A percentile compares a stretch with the other conserved stretches of the same genome.
Conservation (phyloP, 1,140 invertebrate species). For the Carposina sasakii region DNA sequence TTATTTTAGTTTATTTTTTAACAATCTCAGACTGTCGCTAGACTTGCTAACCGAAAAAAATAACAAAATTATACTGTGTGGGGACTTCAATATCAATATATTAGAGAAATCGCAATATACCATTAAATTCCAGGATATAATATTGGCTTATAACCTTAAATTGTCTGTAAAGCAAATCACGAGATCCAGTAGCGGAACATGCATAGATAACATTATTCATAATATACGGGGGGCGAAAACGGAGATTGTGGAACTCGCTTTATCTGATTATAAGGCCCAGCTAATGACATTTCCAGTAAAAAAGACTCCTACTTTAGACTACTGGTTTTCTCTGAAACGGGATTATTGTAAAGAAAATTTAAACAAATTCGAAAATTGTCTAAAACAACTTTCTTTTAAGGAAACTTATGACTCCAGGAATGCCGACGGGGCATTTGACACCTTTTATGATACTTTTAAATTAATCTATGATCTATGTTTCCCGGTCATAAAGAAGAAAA, state of each 20-base stretch:
- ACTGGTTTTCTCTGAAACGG: background rate
- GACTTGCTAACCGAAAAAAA: background rate
- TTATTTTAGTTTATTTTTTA: background rate
- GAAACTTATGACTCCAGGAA: background rate
- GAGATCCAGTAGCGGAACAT: background rate
- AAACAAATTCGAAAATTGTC: background rate
- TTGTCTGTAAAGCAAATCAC: background rate
- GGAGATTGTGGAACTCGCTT: background rate
- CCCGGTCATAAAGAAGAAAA: background rate
- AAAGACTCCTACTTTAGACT: background rate
- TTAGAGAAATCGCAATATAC: background rate
- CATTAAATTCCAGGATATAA: background rate
- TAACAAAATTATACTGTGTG: background rate
- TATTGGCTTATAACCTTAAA: background rate
- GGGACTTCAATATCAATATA: background rate
- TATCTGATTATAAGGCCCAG: slow-evolving; percentile 3
- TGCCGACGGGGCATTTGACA: background rate
- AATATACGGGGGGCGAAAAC: background rate
- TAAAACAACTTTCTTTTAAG: background rate
- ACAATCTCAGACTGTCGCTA: background rate
- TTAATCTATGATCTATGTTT: slow-evolving; percentile 1
- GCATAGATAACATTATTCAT: slow-evolving; percentile 2
- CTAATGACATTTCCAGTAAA: background rate
- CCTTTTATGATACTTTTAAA: background rate
- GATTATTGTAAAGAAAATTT: background rate